Evolutionary conservation across 2,797 vertebrate species (phyloP).

Genomic region (Spinibarbus caldwelli): DNA sequence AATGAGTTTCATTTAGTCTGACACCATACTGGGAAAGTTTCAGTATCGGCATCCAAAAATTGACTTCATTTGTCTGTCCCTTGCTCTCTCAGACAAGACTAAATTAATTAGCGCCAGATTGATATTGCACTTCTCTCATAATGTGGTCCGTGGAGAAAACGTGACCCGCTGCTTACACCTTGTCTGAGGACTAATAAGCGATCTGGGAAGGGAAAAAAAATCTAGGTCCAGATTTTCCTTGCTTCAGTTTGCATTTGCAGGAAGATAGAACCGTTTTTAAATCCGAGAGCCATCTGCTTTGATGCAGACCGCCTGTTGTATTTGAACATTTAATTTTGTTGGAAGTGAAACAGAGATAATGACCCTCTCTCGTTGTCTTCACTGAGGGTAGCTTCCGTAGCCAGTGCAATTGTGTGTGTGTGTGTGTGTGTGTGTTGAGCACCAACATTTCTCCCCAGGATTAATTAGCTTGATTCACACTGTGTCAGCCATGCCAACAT

Average conservation of each 20-base stretch:
- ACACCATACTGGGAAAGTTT: slow-evolving; percentile 24
- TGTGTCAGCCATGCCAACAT: slow-evolving; percentile 53
- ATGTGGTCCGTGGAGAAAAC: slow-evolving; percentile 6
- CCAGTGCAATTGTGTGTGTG: slow-evolving; percentile 15
- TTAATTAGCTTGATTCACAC: slow-evolving; percentile 65
- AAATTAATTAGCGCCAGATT: slow-evolving; percentile 52
- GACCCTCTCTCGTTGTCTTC: slow-evolving; percentile 39
- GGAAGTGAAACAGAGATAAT: slow-evolving; percentile 53
- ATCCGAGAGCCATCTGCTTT: slow-evolving; percentile 41
- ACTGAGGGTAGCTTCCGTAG: slow-evolving; percentile 18
- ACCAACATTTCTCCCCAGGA: slow-evolving; percentile 57
- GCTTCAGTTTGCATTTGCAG: neutral
- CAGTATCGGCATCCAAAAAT: slow-evolving; percentile 21
- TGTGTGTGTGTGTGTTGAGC: slow-evolving; percentile 12
- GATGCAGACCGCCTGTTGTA: slow-evolving; percentile 34
- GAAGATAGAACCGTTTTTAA: neutral
- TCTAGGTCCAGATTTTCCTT: neutral
- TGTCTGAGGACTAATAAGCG: slow-evolving; percentile 23
- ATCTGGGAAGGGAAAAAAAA: neutral
- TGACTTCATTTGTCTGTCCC: slow-evolving; percentile 44
- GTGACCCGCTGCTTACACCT: slow-evolving; percentile 13
- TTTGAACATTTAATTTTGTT: slow-evolving; percentile 55
- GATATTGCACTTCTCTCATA: slow-evolving; percentile 37
- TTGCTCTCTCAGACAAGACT: slow-evolving; percentile 38
- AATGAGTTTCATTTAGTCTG: slow-evolving; percentile 45